Conservation (phyloP, 2,888 invertebrate genomes). For the Temnothorax rugatulus region DNA sequence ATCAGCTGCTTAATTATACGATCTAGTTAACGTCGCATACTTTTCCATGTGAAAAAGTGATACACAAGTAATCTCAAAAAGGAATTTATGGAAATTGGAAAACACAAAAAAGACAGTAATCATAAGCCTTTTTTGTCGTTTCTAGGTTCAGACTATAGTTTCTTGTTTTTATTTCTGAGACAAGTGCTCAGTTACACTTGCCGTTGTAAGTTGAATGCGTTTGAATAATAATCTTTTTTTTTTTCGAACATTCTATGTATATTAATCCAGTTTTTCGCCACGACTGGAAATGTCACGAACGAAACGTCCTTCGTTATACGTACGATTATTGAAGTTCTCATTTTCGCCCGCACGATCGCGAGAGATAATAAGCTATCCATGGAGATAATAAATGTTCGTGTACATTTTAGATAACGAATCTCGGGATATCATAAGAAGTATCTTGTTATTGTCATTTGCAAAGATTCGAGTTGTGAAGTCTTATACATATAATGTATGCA, state of each 20-base stretch:
- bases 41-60: not conserved
- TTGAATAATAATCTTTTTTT: conserved; percentile 48
- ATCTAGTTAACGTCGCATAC: not conserved
- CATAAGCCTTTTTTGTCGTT: conserved; percentile 30
- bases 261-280: conserved; percentile 5
- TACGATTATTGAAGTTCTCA: not conserved
- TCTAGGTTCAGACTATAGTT: conserved; percentile 58
- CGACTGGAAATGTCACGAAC: not conserved
- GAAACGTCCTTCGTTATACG: conserved; percentile 8
- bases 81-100: not conserved
- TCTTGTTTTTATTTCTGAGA: conserved; percentile 26
- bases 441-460: not conserved
- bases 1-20: not conserved
- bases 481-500: not conserved
- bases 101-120: conserved; percentile 2
- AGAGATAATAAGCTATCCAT: conserved; percentile 4
- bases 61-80: not conserved
- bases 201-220: conserved; percentile 14
- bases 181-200: conserved; percentile 15
- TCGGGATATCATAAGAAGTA: not conserved
- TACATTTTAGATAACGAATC: not conserved
- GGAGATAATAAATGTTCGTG: conserved; percentile 7
- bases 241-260: conserved; percentile 2
- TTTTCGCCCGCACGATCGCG: not conserved
- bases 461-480: not conserved